Evolutionary conservation across 2,113 vertebrate genomes (phyloP).

Genomic region (Phylloscopus whistleri): DNA sequence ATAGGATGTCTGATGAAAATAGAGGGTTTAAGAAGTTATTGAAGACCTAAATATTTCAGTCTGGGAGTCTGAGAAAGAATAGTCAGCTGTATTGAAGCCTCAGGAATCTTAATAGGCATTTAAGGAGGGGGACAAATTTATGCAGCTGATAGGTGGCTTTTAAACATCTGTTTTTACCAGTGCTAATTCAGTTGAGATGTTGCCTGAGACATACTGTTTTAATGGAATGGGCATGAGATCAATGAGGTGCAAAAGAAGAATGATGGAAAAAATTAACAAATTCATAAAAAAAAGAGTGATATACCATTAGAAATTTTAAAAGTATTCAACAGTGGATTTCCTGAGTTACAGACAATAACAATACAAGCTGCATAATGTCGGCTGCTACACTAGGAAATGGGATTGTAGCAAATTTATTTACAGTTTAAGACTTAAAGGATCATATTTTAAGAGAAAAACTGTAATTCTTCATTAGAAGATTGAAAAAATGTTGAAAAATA

Average conservation of each 20-base stretch:
- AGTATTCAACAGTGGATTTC: not conserved
- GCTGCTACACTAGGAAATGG: not conserved
- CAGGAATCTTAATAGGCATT: not conserved
- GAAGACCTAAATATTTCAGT: constrained; percentile 45
- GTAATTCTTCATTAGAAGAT: not conserved
- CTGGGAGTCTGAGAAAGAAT: constrained; percentile 13
- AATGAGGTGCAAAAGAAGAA: not conserved
- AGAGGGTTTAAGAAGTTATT: constrained; percentile 34
- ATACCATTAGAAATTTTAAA: not conserved
- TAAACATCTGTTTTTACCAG: not conserved
- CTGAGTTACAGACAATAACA: not conserved
- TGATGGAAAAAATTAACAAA: not conserved
- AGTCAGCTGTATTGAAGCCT: not conserved
- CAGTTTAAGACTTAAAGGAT: not conserved
- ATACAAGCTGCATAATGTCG: not conserved
- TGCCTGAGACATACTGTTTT: not conserved
- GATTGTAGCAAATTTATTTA: not conserved
- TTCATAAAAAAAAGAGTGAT: not conserved
- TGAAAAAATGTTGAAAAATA: not conserved
- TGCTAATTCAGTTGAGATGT: not conserved
- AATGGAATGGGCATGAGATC: not conserved
- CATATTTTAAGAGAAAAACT: not conserved
- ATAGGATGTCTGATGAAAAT: constrained; percentile 22
- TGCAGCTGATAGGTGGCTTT: not conserved
- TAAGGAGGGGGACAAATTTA: not conserved